Percentiles rank a stretch among this genome's conserved stretches.
phyloP scores from a whole-genome alignment of 2,888 invertebrate species.

The Deilephila elpenor region DNA sequence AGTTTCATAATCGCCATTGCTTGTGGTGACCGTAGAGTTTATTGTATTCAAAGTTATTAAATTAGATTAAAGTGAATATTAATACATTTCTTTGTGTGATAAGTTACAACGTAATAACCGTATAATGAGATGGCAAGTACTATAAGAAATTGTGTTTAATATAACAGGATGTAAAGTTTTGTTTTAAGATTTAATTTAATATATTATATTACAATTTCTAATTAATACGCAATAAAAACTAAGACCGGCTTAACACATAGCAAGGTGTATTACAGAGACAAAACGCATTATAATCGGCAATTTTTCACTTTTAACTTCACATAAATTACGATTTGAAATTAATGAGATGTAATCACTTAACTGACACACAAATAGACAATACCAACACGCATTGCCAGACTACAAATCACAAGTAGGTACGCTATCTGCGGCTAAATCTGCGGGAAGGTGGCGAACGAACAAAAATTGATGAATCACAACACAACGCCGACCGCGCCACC shows the following conservation, averaged over 20 bases:
- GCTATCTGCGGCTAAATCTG: constrained; percentile 48
- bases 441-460: constrained; percentile 55
- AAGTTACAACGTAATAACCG: no score
- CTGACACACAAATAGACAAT: constrained; percentile 54
- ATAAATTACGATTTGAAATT: constrained; percentile 35
- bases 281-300: not conserved
- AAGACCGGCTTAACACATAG: not conserved
- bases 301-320: constrained; percentile 26
- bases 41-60: no score
- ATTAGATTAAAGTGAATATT: no score
- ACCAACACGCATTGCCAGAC: constrained; percentile 45
- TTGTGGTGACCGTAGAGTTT: no score
- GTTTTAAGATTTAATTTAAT: not conserved
- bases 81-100: no score
- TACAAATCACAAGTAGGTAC: constrained; percentile 38
- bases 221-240: not conserved
- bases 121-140: no score
- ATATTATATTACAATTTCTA: no score
- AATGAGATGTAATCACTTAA: constrained; percentile 38
- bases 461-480: constrained; percentile 68
- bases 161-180: no score
- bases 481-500: not conserved
- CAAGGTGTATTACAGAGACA: not conserved
- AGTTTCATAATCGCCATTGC: no score
- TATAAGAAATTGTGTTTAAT: no score